Evolutionary conservation across 2,888 invertebrate species (phyloP).

Genomic region (Callyntrura guangdongensis): DNA sequence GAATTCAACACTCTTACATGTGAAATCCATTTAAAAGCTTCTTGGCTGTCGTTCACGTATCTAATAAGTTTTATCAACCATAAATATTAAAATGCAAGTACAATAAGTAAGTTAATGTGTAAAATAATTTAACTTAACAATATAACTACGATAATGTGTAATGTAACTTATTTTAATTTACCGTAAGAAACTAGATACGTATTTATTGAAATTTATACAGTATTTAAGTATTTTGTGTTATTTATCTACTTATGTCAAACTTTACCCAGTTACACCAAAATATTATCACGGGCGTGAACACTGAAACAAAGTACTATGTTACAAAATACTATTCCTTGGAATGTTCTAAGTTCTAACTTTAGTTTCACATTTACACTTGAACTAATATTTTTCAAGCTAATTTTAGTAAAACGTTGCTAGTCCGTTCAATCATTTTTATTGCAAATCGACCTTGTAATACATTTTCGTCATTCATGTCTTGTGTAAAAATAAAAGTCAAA

Average conservation of each 20-base stretch:
- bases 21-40: not conserved
- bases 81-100: conserved; percentile 14
- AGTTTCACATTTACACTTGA: not conserved
- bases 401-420: not conserved
- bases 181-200: not conserved
- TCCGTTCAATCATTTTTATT: not conserved
- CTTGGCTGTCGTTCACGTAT: not conserved
- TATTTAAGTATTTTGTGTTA: conserved; percentile 28
- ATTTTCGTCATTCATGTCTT: too few relatives aligned
- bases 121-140: not conserved
- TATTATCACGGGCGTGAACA: not conserved
- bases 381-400: not conserved
- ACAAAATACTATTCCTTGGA: not conserved
- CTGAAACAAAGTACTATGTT: not conserved
- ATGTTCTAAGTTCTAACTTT: not conserved
- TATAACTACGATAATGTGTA: not conserved
- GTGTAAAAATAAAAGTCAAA: not conserved
- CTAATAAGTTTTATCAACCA: not conserved
- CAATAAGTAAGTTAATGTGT: not conserved
- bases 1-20: not conserved
- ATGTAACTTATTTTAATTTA: not conserved
- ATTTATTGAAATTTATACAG: conserved; percentile 1
- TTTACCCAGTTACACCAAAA: not conserved
- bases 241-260: conserved; percentile 23
- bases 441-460: too few relatives aligned